Evolutionary conservation across 2,113 vertebrate genomes (phyloP).

Genomic region (Chaenocephalus aceratus): DNA sequence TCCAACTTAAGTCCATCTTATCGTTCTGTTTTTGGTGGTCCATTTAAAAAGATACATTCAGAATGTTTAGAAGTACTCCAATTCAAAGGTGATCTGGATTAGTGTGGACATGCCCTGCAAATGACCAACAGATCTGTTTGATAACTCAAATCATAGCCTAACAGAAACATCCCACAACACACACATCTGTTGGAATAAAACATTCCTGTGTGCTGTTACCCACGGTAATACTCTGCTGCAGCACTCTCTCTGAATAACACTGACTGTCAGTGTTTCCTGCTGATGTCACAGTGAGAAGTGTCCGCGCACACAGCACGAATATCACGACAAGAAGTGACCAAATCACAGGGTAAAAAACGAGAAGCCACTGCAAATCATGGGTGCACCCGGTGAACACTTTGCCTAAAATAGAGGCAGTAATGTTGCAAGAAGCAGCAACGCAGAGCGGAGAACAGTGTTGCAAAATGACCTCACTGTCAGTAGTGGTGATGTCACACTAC

Average conservation of each 20-base stretch:
- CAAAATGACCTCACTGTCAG: background rate
- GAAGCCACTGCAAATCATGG: constrained; percentile 24
- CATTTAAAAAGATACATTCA: background rate
- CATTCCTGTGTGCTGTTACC: background rate
- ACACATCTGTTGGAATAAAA: background rate
- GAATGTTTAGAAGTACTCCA: background rate
- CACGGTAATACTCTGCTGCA: constrained; percentile 6
- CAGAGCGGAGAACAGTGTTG: background rate
- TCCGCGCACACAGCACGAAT: constrained; percentile 12
- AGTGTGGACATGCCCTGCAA: constrained; percentile 18
- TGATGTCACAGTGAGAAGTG: constrained; percentile 36
- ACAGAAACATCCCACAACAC: background rate
- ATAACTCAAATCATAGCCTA: constrained; percentile 1
- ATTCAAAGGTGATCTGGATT: background rate
- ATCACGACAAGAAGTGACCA: constrained; percentile 8
- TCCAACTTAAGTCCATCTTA: background rate
- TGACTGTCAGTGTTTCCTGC: constrained; percentile 1
- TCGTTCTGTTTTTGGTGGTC: background rate
- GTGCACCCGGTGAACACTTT: background rate
- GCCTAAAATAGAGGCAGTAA: constrained; percentile 11
- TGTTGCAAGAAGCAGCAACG: constrained; percentile 26
- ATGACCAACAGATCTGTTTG: background rate
- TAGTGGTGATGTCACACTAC: constrained; percentile 21
- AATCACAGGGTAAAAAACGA: background rate
- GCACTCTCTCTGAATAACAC: background rate